Evolutionary conservation across 1,140 invertebrate genomes (phyloP).

Genomic region (Scaptomyza graminum): DNA sequence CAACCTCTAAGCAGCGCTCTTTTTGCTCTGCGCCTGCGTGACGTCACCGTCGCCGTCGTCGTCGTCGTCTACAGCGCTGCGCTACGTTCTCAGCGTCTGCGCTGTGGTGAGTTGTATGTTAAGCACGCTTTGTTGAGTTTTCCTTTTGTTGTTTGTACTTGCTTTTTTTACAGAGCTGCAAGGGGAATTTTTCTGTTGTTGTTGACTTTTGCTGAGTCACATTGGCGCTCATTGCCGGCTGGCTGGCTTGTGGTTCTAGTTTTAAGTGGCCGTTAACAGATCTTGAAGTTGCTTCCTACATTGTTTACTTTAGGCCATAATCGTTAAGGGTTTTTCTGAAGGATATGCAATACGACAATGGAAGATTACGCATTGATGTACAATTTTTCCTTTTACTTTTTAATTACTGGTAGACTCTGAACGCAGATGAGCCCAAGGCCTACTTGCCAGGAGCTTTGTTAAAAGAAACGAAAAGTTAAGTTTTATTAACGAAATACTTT

Average conservation of each 20-base stretch:
- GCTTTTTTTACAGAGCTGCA: slow-evolving; percentile 9
- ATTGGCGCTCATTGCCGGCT: slow-evolving; percentile 19
- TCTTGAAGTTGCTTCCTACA: slow-evolving; percentile 37
- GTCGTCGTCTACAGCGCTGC: slow-evolving; percentile 6
- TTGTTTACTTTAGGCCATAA: slow-evolving; percentile 29
- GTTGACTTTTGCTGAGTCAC: slow-evolving; percentile 41
- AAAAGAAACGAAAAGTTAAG: too few species aligned
- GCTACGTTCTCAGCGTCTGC: slow-evolving; percentile 33
- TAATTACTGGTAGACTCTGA: background rate
- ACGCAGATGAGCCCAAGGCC: slow-evolving; percentile 20
- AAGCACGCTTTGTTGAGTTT: slow-evolving; percentile 46
- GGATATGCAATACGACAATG: slow-evolving; percentile 49
- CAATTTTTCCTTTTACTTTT: slow-evolving; percentile 19
- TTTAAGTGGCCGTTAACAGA: slow-evolving; percentile 35
- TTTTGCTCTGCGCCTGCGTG: slow-evolving; percentile 3
- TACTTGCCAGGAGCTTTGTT: background rate
- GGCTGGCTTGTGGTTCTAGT: slow-evolving; percentile 32
- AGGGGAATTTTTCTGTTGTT: slow-evolving; percentile 44
- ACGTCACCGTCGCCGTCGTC: slow-evolving; percentile 12
- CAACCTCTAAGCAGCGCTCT: slow-evolving; percentile 28
- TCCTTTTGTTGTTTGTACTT: slow-evolving; percentile 48
- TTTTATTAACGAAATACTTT: background rate
- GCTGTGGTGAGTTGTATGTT: slow-evolving; percentile 49
- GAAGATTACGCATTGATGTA: slow-evolving; percentile 10
- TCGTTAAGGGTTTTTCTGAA: slow-evolving; percentile 46